phyloP scores from a whole-genome alignment of 2,113 vertebrate genomes.

The Felis catus region DNA sequence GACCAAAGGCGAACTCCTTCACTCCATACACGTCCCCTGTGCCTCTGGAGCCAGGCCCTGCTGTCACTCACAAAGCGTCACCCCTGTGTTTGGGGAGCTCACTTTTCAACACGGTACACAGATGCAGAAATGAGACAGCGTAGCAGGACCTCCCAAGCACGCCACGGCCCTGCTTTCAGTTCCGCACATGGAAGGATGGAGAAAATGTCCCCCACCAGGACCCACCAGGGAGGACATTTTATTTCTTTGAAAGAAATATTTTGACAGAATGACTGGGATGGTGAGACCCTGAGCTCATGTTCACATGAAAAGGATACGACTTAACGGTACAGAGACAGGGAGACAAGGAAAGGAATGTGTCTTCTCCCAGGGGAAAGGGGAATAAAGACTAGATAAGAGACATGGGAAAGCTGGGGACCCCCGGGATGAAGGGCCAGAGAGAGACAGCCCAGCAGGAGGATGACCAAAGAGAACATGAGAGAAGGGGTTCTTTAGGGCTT shows the following conservation, averaged over 20 bases:
- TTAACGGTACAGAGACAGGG: too few species aligned
- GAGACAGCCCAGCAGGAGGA: neutral
- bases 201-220: neutral
- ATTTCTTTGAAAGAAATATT: neutral
- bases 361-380: neutral
- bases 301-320: neutral
- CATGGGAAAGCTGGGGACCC: rapidly evolving
- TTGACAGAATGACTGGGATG: neutral
- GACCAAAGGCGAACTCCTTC: neutral
- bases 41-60: neutral
- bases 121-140: rapidly evolving
- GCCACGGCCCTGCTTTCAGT: rapidly evolving
- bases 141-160: neutral
- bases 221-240: too few species aligned
- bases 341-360: neutral
- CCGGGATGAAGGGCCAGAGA: rapidly evolving
- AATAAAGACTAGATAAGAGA: neutral
- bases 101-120: neutral
- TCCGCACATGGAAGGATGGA: neutral
- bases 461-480: neutral
- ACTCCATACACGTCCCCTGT: rapidly evolving
- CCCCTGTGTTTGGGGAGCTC: neutral
- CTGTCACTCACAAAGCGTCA: neutral
- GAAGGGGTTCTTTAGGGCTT: neutral
- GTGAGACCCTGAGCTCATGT: too few species aligned